Conservation (phyloP, 2,113 vertebrate genomes). For the Pangasianodon hypophthalmus region DNA sequence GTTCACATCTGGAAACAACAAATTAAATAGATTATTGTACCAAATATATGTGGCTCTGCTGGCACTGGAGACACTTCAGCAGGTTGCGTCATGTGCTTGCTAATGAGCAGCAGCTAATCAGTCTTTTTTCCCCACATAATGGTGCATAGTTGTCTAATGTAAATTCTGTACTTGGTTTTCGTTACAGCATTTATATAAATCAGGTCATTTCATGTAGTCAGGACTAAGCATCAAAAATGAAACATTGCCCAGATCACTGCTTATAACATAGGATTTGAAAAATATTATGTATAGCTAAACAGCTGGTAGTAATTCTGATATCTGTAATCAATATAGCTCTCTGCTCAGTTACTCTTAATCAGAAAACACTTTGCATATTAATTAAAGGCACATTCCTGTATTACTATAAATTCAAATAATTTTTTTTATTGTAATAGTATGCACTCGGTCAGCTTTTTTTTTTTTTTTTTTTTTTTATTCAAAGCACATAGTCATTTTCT, state of each 20-base stretch:
- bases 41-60: conserved; percentile 70
- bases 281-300: conserved; percentile 6
- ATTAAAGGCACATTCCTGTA: neutral
- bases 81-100: conserved; percentile 51
- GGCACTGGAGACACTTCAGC: conserved; percentile 51
- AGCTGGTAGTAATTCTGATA: neutral
- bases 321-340: neutral
- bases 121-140: neutral
- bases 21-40: conserved; percentile 64
- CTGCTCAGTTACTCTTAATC: neutral
- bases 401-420: neutral
- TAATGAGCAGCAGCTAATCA: conserved; percentile 16
- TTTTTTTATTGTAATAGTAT: neutral
- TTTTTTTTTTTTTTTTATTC: neutral
- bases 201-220: neutral
- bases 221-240: neutral
- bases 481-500: neutral
- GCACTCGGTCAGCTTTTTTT: neutral
- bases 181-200: neutral
- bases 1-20: neutral
- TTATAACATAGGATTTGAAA: conserved; percentile 10
- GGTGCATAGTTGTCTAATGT: neutral
- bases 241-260: neutral
- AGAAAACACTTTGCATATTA: neutral
- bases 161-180: neutral